Evolutionary conservation across 2,797 vertebrate species (phyloP).

Genomic region (Phylloscopus collybita): DNA sequence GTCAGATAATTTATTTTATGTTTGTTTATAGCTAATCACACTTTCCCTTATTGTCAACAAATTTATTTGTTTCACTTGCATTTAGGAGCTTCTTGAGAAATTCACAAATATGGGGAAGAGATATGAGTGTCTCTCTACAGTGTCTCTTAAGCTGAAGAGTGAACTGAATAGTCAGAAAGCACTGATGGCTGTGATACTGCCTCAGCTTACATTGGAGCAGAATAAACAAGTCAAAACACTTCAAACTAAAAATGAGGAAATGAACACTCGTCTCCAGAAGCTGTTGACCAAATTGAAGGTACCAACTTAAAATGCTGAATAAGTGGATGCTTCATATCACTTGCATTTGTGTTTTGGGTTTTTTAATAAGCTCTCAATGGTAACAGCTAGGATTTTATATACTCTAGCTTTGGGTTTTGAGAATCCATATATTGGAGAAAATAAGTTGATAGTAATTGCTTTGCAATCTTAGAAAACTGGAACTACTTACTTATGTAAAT

Average conservation of each 20-base stretch:
- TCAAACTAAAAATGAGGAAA: constrained; percentile 60
- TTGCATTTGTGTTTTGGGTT: neutral
- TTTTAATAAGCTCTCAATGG: neutral
- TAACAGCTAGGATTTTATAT: neutral
- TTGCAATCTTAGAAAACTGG: neutral
- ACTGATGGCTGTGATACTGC: constrained; percentile 17
- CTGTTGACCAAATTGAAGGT: constrained; percentile 78
- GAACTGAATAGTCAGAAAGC: constrained; percentile 58
- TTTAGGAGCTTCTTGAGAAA: constrained; percentile 76
- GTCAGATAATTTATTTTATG: neutral
- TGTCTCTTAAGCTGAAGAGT: constrained; percentile 61
- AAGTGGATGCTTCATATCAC: neutral
- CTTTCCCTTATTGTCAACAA: neutral
- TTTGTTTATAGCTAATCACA: neutral
- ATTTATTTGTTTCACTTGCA: neutral
- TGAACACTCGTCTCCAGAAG: constrained; percentile 63
- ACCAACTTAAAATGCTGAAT: neutral
- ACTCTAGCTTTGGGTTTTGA: neutral
- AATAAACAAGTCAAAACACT: constrained; percentile 62
- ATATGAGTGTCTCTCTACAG: constrained; percentile 62
- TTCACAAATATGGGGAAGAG: constrained; percentile 55
- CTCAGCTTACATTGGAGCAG: constrained; percentile 35
- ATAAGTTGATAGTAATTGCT: neutral
- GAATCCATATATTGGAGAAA: neutral
- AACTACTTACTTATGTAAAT: neutral